A percentile compares a stretch with the other conserved stretches of the same genome.
These are phyloP conservation scores for Megaceryle torquata DNA, from an alignment of 2,113 vertebrate genomes.

Conservation along the genomic window DNA sequence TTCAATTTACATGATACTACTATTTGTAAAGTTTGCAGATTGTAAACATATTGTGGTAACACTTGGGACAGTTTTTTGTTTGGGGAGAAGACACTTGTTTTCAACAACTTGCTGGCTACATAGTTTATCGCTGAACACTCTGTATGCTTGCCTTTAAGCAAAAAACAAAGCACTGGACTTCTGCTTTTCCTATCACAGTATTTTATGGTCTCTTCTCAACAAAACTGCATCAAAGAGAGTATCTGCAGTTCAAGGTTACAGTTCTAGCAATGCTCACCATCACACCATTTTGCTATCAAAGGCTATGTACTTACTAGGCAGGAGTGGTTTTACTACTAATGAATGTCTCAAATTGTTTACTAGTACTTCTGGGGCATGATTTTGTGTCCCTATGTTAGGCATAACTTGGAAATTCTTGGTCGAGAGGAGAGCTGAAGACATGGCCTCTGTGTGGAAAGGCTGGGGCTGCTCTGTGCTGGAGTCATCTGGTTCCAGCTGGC, in stretches of 20 bases:
- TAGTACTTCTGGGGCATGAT: background rate
- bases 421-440: no score
- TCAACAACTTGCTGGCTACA: background rate
- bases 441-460: no score
- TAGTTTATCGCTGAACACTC: background rate
- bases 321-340: background rate
- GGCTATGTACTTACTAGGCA: background rate
- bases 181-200: background rate
- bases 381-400: background rate
- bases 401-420: background rate
- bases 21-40: background rate
- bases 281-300: background rate
- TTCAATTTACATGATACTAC: background rate
- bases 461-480: no score
- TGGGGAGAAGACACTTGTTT: background rate
- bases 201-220: background rate
- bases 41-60: background rate
- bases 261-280: background rate
- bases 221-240: background rate
- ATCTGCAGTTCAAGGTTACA: background rate
- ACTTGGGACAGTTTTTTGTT: background rate
- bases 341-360: background rate
- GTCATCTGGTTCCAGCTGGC: no score
- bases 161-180: background rate
- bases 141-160: rapidly evolving